Base-by-base conservation (phyloP, 1,140 invertebrate species). In the Solen grandis region DNA sequence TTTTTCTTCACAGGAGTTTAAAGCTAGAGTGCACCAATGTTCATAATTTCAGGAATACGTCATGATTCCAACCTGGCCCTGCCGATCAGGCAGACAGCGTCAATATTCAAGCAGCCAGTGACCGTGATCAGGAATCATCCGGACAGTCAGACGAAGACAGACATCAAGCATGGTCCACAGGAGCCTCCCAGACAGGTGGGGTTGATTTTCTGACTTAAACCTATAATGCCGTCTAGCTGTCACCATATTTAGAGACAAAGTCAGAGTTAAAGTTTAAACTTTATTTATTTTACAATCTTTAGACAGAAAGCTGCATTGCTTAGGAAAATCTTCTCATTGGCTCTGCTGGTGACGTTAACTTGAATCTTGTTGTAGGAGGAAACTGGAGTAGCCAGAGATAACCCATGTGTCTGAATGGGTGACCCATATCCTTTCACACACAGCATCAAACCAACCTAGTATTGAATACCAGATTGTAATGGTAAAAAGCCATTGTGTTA, bases 41-140 rank as follows among this genome's bases (percentile, higher is more conserved):
- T n/a, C n/a, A n/a, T n/a, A n/a, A n/a, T n/a, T 46, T 5, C 55
- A 92, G 91, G 91, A 68, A 84, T 91, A 27, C 80, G 97, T 85
- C 97, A 96, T 89, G 98, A 99, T 93, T 95, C 96, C 29, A 97
- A 96, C 27, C 91, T 99, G 29, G 96, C 98, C 38, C 96, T 98
- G 68, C 98, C 99, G 25, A 99, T 99, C 72, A 94, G 98, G 76
- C 98, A 99, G 93, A 99, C 98, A 8, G 98, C 98, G 2, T 99
- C 97, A 1, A 99, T 99, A 90, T 99, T 99, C 88, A 99, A 99
- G 90, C 98, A 99, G 90, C 98, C 98, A 22, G 98, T 99, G 0
- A 99, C 98, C 5, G 96, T 99, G 25, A 95, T 83, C 35, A 97
- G 82, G 95, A 97, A 92, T 86, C 88, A 89, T 68, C 77, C 86